Percentiles rank a stretch among this genome's conserved stretches.
Conservation (phyloP, 2,797 vertebrate genomes). For the Chiloscyllium punctatum region DNA sequence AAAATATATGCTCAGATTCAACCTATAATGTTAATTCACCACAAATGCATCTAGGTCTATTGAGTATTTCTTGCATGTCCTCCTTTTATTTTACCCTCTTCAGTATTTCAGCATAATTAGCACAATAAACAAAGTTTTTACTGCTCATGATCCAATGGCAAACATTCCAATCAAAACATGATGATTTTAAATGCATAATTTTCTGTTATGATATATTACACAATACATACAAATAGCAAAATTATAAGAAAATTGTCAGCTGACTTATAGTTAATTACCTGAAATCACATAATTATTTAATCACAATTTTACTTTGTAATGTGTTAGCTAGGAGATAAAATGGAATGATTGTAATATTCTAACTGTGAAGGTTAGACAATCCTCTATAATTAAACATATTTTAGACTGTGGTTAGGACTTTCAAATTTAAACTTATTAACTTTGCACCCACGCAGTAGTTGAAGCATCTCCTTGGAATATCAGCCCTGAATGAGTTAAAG, state of each 20-base stretch:
- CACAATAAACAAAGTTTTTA: constrained; percentile 16
- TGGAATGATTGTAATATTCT: constrained; percentile 2
- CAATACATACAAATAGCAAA: neutral
- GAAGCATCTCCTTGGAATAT: too few relatives aligned
- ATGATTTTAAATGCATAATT: neutral
- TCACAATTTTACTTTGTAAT: neutral
- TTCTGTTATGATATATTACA: neutral
- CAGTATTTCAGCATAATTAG: neutral
- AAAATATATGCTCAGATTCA: too few relatives aligned
- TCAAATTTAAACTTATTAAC: too few relatives aligned
- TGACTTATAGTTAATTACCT: neutral
- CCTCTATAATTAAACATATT: neutral
- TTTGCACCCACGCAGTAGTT: neutral
- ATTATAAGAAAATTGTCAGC: neutral
- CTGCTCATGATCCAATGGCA: neutral
- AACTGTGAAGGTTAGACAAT: neutral
- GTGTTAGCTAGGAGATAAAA: neutral
- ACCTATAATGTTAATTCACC: too few relatives aligned
- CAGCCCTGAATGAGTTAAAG: too few relatives aligned
- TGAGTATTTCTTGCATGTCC: too few relatives aligned
- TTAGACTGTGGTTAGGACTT: neutral
- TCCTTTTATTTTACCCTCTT: neutral
- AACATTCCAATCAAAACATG: neutral
- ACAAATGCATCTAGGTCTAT: too few relatives aligned
- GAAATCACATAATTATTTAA: neutral